phyloP scores from a whole-genome alignment of 1,140 invertebrate genomes.

The Gonatopus flavifemur region DNA sequence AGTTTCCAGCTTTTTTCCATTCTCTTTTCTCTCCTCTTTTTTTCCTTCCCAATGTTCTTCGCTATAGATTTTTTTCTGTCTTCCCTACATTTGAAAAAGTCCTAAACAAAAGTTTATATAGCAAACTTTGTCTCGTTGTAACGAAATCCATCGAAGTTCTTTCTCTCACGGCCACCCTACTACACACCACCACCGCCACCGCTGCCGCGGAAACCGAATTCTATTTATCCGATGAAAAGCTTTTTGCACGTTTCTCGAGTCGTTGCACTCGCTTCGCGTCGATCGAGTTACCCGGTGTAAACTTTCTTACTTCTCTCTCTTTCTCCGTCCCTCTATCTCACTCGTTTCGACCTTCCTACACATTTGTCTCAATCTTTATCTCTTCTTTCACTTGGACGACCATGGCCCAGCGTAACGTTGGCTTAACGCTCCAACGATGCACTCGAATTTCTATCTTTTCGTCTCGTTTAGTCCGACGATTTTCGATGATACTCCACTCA shows the following conservation, averaged over 20 bases:
- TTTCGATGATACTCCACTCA: too few relatives aligned
- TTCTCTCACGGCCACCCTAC: too few relatives aligned
- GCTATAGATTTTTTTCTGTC: background rate
- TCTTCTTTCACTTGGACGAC: slow-evolving; percentile 19
- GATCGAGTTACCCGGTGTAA: too few relatives aligned
- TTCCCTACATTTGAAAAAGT: background rate
- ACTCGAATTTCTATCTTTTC: slow-evolving; percentile 26
- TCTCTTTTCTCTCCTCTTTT: background rate
- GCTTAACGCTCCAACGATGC: slow-evolving; percentile 22
- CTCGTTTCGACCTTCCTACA: slow-evolving; percentile 2
- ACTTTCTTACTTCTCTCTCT: background rate
- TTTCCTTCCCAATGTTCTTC: background rate
- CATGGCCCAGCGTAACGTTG: slow-evolving; percentile 3
- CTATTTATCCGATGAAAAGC: too few relatives aligned
- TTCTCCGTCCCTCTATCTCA: slow-evolving; percentile 2
- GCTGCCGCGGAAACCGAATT: too few relatives aligned
- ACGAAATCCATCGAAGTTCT: background rate
- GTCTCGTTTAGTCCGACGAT: slow-evolving; percentile 21
- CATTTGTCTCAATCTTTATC: slow-evolving; percentile 23
- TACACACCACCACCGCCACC: too few relatives aligned
- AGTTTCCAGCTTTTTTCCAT: background rate
- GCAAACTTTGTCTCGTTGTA: too few relatives aligned
- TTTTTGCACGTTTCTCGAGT: slow-evolving; percentile 5
- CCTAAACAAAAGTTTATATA: too few relatives aligned
- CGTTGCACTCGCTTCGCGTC: background rate